Evolutionary conservation across 2,797 vertebrate genomes (phyloP).

Genomic region (Enteromius argenteus): DNA sequence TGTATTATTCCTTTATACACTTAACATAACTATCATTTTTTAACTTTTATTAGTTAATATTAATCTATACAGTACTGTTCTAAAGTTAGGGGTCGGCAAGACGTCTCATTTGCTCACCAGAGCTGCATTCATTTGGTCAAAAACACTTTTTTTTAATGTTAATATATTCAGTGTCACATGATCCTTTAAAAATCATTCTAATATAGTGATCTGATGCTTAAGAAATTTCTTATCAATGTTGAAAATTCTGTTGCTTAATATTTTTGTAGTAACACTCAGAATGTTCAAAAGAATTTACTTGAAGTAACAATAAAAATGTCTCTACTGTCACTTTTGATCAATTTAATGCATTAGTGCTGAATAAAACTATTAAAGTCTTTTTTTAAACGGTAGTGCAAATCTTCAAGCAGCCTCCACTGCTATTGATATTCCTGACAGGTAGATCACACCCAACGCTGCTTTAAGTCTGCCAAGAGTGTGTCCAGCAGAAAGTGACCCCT

Average conservation of each 20-base stretch:
- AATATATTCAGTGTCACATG: neutral
- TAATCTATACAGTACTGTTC: neutral
- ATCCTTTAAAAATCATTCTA: neutral
- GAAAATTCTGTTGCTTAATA: neutral
- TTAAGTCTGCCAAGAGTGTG: slow-evolving; percentile 22
- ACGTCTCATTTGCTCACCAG: neutral
- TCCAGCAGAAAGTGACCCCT: slow-evolving; percentile 31
- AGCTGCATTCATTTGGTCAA: neutral
- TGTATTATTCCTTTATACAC: neutral
- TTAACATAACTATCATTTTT: neutral
- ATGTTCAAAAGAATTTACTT: neutral
- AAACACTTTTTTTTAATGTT: neutral
- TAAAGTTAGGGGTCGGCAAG: neutral
- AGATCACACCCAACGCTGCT: neutral
- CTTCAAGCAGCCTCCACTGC: neutral
- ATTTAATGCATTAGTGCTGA: neutral
- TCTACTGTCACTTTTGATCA: neutral
- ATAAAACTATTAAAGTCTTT: neutral
- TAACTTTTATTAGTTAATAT: neutral
- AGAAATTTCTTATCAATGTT: neutral
- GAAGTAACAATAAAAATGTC: neutral
- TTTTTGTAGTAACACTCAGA: neutral
- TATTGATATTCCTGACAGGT: slow-evolving; percentile 13
- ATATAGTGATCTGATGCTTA: neutral
- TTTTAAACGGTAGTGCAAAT: neutral